Percentiles rank a stretch among this genome's conserved stretches.
Conservation (phyloP, 2,888 invertebrate genomes). For the Acronicta psi region DNA sequence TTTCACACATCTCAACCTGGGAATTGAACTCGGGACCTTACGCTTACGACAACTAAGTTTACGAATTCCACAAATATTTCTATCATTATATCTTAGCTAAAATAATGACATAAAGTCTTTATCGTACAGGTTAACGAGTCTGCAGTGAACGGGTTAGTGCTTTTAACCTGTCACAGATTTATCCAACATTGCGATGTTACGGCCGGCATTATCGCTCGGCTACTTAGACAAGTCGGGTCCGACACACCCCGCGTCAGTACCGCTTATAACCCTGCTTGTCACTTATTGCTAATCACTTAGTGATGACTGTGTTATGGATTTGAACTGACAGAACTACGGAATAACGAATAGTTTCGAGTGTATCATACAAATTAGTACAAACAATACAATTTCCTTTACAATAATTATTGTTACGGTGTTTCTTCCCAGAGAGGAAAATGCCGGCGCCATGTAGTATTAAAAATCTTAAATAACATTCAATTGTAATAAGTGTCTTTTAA, state of each 20-base stretch:
- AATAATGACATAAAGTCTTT: slow-evolving; percentile 32
- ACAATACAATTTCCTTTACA: no score
- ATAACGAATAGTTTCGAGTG: no score
- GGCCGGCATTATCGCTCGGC: slow-evolving; percentile 33
- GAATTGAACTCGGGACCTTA: no score
- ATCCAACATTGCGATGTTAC: slow-evolving; percentile 34
- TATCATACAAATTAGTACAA: no score
- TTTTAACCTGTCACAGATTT: slow-evolving; percentile 49
- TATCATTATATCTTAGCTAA: neutral
- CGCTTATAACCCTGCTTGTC: slow-evolving; percentile 15
- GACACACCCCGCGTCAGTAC: slow-evolving; percentile 38
- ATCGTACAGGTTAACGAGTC: slow-evolving; percentile 38
- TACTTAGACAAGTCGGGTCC: slow-evolving; percentile 20
- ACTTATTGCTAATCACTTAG: slow-evolving; percentile 16
- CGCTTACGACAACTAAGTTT: no score
- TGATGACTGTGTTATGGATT: neutral
- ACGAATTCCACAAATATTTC: neutral
- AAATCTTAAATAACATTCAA: no score
- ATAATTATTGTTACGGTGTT: no score
- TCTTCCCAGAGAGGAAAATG: no score
- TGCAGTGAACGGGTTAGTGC: slow-evolving; percentile 44
- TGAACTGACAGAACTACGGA: no score
- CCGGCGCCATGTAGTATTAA: no score
- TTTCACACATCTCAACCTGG: no score
- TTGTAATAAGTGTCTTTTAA: no score